Evolutionary conservation across 1,140 invertebrate genomes (phyloP).

Genomic region (Stegodyphus dumicola): DNA sequence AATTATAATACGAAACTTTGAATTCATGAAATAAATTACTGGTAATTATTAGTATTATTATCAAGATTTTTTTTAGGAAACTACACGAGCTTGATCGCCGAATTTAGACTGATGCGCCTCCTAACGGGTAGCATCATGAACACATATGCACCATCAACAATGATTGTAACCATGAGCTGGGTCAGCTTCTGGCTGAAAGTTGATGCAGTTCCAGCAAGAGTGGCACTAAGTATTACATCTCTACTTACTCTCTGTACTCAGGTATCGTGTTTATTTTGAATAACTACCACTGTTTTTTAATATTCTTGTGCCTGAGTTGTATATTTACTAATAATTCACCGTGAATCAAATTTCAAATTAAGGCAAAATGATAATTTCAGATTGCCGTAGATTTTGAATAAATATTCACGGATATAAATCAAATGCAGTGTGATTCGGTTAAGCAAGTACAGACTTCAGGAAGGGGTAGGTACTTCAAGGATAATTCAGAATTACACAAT

Average conservation of each 20-base stretch:
- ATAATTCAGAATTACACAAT: too few species aligned
- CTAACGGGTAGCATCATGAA: slow-evolving; percentile 61
- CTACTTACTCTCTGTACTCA: slow-evolving; percentile 47
- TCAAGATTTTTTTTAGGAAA: slow-evolving; percentile 18
- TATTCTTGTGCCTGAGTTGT: too few species aligned
- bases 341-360: too few species aligned
- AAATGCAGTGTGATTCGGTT: too few species aligned
- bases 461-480: too few species aligned
- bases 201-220: slow-evolving; percentile 68
- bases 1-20: not conserved
- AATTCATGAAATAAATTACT: too few species aligned
- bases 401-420: too few species aligned
- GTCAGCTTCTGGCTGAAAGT: slow-evolving; percentile 68
- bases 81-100: slow-evolving; percentile 52
- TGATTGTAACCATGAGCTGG: slow-evolving; percentile 63
- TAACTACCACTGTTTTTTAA: slow-evolving; percentile 23
- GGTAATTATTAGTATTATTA: not conserved
- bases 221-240: slow-evolving; percentile 64
- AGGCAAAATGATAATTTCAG: too few species aligned
- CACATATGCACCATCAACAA: slow-evolving; percentile 61
- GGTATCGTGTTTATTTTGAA: slow-evolving; percentile 12
- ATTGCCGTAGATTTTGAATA: too few species aligned
- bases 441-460: too few species aligned
- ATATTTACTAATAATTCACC: too few species aligned
- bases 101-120: slow-evolving; percentile 60